A percentile compares a stretch with the other conserved stretches of the same genome.
Conservation (phyloP, 1,140 invertebrate genomes). For the Eupristina koningsbergeri region DNA sequence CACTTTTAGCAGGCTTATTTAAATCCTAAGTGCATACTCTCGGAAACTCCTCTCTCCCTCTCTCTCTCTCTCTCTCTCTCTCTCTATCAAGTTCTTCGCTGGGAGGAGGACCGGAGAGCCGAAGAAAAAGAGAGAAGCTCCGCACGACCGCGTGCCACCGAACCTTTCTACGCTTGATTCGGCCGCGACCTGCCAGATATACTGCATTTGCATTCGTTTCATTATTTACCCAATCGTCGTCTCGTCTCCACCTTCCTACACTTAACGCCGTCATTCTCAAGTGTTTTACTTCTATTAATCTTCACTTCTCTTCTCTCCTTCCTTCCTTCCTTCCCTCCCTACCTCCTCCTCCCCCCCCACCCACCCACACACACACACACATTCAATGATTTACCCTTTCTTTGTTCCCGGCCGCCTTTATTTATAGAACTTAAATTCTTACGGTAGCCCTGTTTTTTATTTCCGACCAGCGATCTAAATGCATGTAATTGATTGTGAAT, state of each 20-base stretch:
- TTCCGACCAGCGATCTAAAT: too few species aligned
- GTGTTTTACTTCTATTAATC: slow-evolving; percentile 50
- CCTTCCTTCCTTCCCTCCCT: background rate
- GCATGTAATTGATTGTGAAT: too few species aligned
- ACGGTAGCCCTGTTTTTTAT: too few species aligned
- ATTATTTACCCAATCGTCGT: slow-evolving; percentile 66
- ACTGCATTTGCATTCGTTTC: slow-evolving; percentile 66
- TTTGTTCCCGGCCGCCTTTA: background rate
- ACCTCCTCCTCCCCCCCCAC: background rate
- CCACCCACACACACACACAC: background rate
- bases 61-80: background rate
- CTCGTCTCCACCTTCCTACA: slow-evolving; percentile 54
- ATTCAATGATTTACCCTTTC: background rate
- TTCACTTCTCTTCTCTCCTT: background rate
- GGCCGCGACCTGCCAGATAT: slow-evolving; percentile 24
- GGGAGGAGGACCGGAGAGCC: background rate
- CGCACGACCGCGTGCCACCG: background rate
- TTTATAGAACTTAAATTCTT: background rate
- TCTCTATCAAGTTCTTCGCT: background rate
- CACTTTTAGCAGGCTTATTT: slow-evolving; percentile 67
- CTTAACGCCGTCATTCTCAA: slow-evolving; percentile 27
- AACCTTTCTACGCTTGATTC: slow-evolving; percentile 43
- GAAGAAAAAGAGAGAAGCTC: background rate
- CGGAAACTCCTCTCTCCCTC: background rate
- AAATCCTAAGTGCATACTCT: slow-evolving; percentile 67